These are phyloP conservation scores for Pangasius mekongensis DNA, from an alignment of 2,797 vertebrate species.

Conservation along the genomic window DNA sequence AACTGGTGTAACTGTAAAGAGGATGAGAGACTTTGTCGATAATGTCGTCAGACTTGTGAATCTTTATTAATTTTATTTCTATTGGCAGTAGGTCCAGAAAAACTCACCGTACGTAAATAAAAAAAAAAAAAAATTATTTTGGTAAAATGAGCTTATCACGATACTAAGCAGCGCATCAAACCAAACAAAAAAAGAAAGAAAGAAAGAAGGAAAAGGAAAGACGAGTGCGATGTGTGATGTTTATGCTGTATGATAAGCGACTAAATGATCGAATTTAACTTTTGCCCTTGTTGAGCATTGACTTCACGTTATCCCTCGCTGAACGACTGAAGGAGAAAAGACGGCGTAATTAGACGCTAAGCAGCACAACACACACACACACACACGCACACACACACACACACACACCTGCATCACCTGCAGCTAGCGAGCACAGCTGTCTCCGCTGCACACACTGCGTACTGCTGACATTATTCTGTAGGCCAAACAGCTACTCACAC, in stretches of 20 bases:
- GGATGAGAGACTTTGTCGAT: not conserved
- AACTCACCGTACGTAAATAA: not conserved
- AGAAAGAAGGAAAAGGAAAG: not conserved
- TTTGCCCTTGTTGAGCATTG: not conserved
- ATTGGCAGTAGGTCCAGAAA: not conserved
- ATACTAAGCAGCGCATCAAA: not conserved
- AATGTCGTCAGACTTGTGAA: not conserved
- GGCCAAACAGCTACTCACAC: slow-evolving; percentile 32
- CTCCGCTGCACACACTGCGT: not conserved
- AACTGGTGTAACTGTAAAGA: not conserved
- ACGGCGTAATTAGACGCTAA: slow-evolving; percentile 40
- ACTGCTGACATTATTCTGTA: slow-evolving; percentile 25
- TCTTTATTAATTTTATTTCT: not conserved
- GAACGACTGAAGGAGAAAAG: slow-evolving; percentile 28
- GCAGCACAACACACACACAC: not conserved
- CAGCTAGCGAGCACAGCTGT: slow-evolving; percentile 52
- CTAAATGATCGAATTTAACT: not conserved
- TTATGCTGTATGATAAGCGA: not conserved
- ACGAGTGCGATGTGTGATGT: not conserved
- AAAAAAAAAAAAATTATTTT: not conserved
- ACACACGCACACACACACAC: not conserved
- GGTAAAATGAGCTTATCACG: not conserved
- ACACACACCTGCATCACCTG: slow-evolving; percentile 58
- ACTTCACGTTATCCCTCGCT: not conserved
- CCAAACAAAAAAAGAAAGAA: not conserved